phyloP scores from a whole-genome alignment of 37 sponge, comb jelly and placozoan genomes.

The Mnemiopsis leidyi region DNA sequence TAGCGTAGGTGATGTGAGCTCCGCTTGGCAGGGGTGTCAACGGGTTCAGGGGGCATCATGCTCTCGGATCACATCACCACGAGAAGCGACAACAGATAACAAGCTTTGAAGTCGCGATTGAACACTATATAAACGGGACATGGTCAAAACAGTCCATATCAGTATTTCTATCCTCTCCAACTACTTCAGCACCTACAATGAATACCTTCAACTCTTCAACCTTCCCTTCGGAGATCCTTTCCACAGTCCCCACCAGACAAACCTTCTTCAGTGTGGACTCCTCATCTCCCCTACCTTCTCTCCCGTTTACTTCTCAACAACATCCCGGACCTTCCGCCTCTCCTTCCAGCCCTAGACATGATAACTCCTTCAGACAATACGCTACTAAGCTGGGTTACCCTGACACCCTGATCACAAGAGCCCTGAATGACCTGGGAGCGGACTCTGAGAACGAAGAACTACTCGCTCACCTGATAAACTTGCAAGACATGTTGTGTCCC shows the following conservation, averaged over 20 bases:
- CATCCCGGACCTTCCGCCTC: neutral
- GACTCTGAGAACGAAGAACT: neutral
- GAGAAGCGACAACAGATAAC: neutral
- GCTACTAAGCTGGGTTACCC: slow-evolving; percentile 45
- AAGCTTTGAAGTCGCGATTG: too few species aligned
- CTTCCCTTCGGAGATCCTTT: neutral
- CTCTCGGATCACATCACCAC: neutral
- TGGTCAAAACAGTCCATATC: too few species aligned
- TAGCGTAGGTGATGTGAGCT: too few species aligned
- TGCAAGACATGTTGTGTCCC: neutral
- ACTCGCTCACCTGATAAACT: neutral
- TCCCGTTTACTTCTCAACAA: neutral
- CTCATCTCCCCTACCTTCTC: neutral
- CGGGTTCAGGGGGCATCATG: too few species aligned
- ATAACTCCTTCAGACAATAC: neutral
- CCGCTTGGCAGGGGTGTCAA: too few species aligned
- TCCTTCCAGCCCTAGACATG: neutral
- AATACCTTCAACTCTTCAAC: neutral
- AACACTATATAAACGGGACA: too few species aligned
- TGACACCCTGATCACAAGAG: slow-evolving; percentile 8
- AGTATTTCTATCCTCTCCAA: too few species aligned
- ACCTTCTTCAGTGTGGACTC: neutral
- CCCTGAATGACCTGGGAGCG: neutral
- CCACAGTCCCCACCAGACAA: neutral
- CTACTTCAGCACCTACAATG: too few species aligned